A percentile compares a stretch with the other conserved stretches of the same genome.
These are phyloP conservation scores for Meteorus cinctellus DNA, from an alignment of 2,888 invertebrate species.

Conservation along the genomic window DNA sequence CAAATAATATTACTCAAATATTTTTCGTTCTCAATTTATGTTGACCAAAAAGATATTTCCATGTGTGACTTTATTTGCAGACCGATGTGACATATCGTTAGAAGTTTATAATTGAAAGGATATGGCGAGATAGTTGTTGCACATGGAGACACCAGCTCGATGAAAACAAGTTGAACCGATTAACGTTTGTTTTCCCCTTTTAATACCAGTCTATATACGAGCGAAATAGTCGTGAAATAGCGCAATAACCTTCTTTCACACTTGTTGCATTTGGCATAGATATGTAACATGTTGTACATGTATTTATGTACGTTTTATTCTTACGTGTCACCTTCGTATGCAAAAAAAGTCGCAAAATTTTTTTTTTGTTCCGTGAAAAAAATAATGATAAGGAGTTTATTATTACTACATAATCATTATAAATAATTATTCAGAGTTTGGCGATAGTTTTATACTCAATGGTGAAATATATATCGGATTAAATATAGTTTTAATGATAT, in stretches of 20 bases:
- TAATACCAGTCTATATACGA: slow-evolving; percentile 58
- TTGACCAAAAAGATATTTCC: too few relatives aligned
- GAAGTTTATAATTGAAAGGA: too few relatives aligned
- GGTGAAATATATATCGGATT: not conserved
- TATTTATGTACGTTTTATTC: not conserved
- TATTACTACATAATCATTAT: not conserved
- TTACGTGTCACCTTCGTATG: not conserved
- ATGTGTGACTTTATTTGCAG: too few relatives aligned
- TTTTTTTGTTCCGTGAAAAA: not conserved
- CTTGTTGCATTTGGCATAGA: slow-evolving; percentile 62
- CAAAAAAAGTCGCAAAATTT: not conserved
- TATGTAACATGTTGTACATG: not conserved
- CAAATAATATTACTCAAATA: too few relatives aligned
- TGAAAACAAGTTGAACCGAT: slow-evolving; percentile 52
- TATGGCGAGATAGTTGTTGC: not conserved
- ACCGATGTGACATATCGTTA: too few relatives aligned
- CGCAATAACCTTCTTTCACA: slow-evolving; percentile 64
- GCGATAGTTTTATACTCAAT: not conserved
- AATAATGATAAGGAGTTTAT: not conserved
- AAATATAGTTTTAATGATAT: not conserved
- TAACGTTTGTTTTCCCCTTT: slow-evolving; percentile 52
- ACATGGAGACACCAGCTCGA: not conserved
- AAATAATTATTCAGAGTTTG: not conserved
- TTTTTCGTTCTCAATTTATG: too few relatives aligned
- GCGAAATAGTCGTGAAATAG: slow-evolving; percentile 62